These are phyloP conservation scores for Danio kyathit DNA, from an alignment of 2,797 vertebrate species.

Conservation along the genomic window DNA sequence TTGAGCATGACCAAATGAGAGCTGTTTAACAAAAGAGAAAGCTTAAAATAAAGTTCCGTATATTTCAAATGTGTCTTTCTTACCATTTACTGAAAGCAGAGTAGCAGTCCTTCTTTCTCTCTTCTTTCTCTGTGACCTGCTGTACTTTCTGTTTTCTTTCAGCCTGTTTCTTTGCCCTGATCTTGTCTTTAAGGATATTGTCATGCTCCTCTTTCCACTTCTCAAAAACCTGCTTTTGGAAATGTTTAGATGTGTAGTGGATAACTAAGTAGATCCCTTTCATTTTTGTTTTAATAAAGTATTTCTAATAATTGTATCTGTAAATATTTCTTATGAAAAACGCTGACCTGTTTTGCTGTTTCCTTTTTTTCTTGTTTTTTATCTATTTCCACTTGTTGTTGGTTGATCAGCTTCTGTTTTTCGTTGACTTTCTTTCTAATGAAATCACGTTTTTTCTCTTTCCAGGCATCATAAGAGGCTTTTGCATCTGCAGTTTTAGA, in stretches of 20 bases:
- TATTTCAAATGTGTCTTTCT: conserved; percentile 41
- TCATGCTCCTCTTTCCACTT: conserved; percentile 90
- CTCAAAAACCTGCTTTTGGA: conserved; percentile 85
- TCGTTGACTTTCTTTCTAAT: conserved; percentile 79
- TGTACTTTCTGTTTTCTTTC: conserved; percentile 80
- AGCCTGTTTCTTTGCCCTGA: conserved; percentile 77
- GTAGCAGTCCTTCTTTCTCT: conserved; percentile 81
- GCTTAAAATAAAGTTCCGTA: not conserved
- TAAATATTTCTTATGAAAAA: not conserved
- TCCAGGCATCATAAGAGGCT: conserved; percentile 91
- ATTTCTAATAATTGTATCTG: not conserved
- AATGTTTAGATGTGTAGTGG: conserved; percentile 9
- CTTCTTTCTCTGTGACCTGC: conserved; percentile 80
- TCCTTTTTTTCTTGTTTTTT: conserved; percentile 81
- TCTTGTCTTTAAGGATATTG: conserved; percentile 80
- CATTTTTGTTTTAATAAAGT: no score
- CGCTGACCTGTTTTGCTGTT: conserved; percentile 81
- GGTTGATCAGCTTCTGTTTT: conserved; percentile 76
- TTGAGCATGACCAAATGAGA: not conserved
- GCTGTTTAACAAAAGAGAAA: not conserved
- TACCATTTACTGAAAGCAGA: conserved; percentile 90
- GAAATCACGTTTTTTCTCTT: conserved; percentile 84
- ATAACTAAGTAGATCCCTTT: not conserved
- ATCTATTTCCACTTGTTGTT: conserved; percentile 76
- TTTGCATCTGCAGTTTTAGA: conserved; percentile 85